A percentile compares a stretch with the other conserved stretches of the same genome.
phyloP scores from a whole-genome alignment of 2,113 vertebrate genomes.

The Corvus moneduloides region DNA sequence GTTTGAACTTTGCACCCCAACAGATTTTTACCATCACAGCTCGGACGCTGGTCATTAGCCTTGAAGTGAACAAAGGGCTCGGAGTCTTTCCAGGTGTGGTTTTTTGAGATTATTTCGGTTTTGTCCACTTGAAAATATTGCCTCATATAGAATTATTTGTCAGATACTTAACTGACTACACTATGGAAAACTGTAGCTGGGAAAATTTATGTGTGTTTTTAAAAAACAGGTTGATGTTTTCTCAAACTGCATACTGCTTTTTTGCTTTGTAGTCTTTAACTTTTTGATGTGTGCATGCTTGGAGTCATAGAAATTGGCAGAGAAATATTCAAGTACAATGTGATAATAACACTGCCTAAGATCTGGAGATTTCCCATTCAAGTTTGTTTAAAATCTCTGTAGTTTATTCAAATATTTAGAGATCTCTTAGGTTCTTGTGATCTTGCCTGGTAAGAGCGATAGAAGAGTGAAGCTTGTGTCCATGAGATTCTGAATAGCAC shows the following conservation, averaged over 20 bases:
- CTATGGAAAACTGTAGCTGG: background rate
- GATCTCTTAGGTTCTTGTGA: background rate
- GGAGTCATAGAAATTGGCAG: background rate
- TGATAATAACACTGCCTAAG: background rate
- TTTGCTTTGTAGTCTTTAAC: background rate
- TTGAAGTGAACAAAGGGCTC: constrained; percentile 82
- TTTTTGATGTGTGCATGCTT: background rate
- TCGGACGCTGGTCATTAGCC: constrained; percentile 71
- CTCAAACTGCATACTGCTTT: background rate
- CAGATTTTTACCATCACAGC: constrained; percentile 90
- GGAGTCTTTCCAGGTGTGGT: constrained; percentile 86
- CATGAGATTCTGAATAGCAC: background rate
- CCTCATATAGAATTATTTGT: background rate
- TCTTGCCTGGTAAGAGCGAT: background rate
- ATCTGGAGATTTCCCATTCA: background rate
- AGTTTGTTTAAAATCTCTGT: background rate
- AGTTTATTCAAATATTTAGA: background rate
- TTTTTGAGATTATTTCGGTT: background rate
- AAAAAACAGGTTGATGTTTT: background rate
- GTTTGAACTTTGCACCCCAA: constrained; percentile 83
- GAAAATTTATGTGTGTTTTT: background rate
- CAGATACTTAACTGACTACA: background rate
- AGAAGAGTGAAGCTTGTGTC: background rate
- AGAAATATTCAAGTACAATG: background rate
- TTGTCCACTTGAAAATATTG: background rate